Percentiles rank a stretch among this genome's conserved stretches.
phyloP scores from a whole-genome alignment of 2,797 vertebrate species.

The Sebastes hopkinsi region DNA sequence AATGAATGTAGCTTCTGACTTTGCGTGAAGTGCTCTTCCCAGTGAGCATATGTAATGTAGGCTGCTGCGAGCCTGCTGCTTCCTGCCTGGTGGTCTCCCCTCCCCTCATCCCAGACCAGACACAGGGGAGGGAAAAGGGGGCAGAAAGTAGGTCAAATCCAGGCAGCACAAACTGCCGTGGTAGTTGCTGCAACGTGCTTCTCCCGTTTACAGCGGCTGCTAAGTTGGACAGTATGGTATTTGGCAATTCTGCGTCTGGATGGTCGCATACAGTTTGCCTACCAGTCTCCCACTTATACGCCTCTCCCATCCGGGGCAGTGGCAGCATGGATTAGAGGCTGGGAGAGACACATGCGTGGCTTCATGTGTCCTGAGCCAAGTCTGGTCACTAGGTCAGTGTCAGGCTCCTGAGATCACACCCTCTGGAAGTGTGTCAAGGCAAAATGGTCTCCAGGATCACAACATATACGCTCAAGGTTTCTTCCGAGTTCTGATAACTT shows the following conservation, averaged over 20 bases:
- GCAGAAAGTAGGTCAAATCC: slow-evolving; percentile 83
- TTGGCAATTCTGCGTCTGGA: slow-evolving; percentile 13
- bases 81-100: slow-evolving; percentile 72
- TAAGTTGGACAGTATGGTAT: slow-evolving; percentile 20
- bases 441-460: background rate
- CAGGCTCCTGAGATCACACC: slow-evolving; percentile 52
- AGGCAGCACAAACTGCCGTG: slow-evolving; percentile 63
- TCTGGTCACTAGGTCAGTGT: slow-evolving; percentile 73
- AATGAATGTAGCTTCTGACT: slow-evolving; percentile 11
- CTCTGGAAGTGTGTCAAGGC: slow-evolving; percentile 30
- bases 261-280: background rate
- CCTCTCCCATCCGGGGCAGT: slow-evolving; percentile 38
- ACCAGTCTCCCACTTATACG: background rate
- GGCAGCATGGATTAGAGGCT: slow-evolving; percentile 67
- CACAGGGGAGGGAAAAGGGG: slow-evolving; percentile 27
- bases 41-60: slow-evolving; percentile 55
- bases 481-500: background rate
- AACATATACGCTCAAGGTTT: background rate
- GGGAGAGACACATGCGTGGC: slow-evolving; percentile 42
- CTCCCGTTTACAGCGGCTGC: slow-evolving; percentile 27
- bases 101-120: slow-evolving; percentile 51
- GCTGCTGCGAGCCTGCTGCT: slow-evolving; percentile 52
- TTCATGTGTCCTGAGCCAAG: slow-evolving; percentile 42
- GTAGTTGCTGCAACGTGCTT: slow-evolving; percentile 43
- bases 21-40: slow-evolving; percentile 29